Base-by-base conservation (phyloP, 2,888 invertebrate genomes). In the Panorpa germanica region DNA sequence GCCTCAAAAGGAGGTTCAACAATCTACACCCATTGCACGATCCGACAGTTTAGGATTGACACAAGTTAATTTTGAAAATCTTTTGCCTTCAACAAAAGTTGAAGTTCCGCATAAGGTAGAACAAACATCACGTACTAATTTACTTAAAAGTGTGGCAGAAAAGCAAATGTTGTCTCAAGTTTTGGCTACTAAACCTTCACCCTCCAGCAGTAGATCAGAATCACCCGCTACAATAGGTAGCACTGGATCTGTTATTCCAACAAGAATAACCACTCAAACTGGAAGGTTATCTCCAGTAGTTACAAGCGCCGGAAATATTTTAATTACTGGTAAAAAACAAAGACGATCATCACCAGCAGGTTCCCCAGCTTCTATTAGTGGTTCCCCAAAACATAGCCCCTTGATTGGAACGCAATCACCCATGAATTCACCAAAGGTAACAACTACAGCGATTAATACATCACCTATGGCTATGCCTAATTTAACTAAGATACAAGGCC, bases 51-150 rank as follows among this genome's bases (percentile, higher is more conserved):
- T 55, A 12, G 49, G 57, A 15, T 57, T 59, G 0, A 58, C 58
- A 4, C 60, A 60, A 48, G 59, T 61, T 1, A 61, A 61, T 38
- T 61, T 59, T 38, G 61, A 61, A 41, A 61, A 55, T 39, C 44
- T 61, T 16, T 40, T 61, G 24, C 61, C 61, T 2, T 60, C 60
- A 3, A 60, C 61, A 1, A 61, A 61, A 43, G 59, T 61, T 0
- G 61, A 61, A 40, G 55, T 59, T 3, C 46, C 54, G 2, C 42
- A 45, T 4, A 32, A n/a, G n/a, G n/a, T n/a, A n/a, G n/a, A n/a
- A n/a, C n/a, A n/a, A n/a, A n/a, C n/a, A n/a, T n/a, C n/a, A n/a
- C n/a, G n/a, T n/a, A n/a, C n/a, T n/a, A n/a, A n/a, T n/a, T n/a
- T n/a, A n/a, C n/a, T n/a, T n/a, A n/a, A n/a, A n/a, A n/a, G n/a